Base-by-base conservation (phyloP, 2,113 vertebrate genomes). In the Mandrillus leucophaeus region DNA sequence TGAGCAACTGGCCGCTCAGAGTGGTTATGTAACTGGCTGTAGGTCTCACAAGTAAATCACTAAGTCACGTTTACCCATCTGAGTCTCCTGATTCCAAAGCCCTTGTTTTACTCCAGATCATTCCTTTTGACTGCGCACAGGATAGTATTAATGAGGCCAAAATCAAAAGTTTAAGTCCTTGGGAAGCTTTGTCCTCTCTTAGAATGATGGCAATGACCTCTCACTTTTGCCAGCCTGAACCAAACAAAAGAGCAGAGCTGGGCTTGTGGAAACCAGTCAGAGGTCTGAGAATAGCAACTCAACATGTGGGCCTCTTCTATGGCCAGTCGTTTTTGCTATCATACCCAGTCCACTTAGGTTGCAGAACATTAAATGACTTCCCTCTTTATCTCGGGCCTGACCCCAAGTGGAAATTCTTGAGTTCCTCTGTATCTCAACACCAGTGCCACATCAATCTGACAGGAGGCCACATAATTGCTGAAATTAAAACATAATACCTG, bases 401-500 rank as follows among this genome's bases (percentile, higher is more conserved):
- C 93, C 83, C 55, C 92, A 70, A n/a, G 52, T 88, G 22, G 79
- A 94, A 93, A 95, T 93, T 80, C 92, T 80, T 93, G 2, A 9
- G n/a, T 93, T 80, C 52, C 38, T 83, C 48, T 86, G 27, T 75
- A 50, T 88, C 92, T 90, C 86, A 66, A 70, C 43, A 85, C 45
- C n/a, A 50, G 88, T 75, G 0, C 32, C 95, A 92, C 11, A 0
- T 68, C 90, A 73, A 2, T 68, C 27, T 81, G 94, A 91, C 92
- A 96, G 92, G 30, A 87, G 76, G 30, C 93, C 73, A 45, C 50
- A 20, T 98, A 93, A 96, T 96, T 96, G 94, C 84, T 94, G 86
- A 93, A 48, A 97, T 97, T 90, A 87, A 40, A 76, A 64, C 70
- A n/a, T 80, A 57, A 82, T 98, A 90, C 96, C 96, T 97, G 89